Conservation (phyloP, 2,797 vertebrate genomes). For the Limosa lapponica region DNA sequence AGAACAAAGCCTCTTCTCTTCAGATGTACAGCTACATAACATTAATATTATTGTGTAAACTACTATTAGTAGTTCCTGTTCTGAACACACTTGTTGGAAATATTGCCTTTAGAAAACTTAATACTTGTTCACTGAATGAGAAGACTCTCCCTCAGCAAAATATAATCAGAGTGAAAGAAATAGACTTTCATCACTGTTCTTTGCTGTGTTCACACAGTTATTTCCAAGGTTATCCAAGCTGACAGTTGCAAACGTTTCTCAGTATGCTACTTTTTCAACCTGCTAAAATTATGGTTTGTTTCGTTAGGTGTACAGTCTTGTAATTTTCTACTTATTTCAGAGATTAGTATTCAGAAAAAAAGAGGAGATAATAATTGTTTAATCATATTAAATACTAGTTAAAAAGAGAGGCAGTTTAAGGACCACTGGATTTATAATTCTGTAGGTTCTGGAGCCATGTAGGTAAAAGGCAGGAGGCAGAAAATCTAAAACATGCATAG, state of each 20-base stretch:
- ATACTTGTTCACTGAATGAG: not conserved
- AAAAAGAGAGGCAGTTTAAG: not conserved
- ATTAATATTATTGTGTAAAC: not conserved
- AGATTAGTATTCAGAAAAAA: not conserved
- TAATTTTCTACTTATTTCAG: not conserved
- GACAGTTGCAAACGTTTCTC: not conserved
- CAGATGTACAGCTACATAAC: not conserved
- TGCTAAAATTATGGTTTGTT: not conserved
- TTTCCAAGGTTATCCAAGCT: not conserved
- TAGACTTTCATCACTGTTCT: not conserved
- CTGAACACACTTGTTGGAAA: not conserved
- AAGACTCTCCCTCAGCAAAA: not conserved
- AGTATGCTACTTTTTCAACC: not conserved
- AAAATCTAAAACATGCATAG: not conserved
- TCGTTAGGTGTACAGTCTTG: not conserved
- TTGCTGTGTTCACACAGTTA: not conserved
- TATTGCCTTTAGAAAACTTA: not conserved
- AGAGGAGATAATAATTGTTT: not conserved
- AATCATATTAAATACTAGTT: not conserved
- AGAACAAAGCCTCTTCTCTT: not conserved
- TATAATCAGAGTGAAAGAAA: not conserved
- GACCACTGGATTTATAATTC: not conserved
- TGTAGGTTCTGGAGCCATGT: not conserved
- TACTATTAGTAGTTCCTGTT: not conserved
- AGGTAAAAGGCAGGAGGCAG: not conserved